These are phyloP conservation scores for Drosophila sordidula DNA, from an alignment of 2,888 invertebrate species.

Conservation along the genomic window DNA sequence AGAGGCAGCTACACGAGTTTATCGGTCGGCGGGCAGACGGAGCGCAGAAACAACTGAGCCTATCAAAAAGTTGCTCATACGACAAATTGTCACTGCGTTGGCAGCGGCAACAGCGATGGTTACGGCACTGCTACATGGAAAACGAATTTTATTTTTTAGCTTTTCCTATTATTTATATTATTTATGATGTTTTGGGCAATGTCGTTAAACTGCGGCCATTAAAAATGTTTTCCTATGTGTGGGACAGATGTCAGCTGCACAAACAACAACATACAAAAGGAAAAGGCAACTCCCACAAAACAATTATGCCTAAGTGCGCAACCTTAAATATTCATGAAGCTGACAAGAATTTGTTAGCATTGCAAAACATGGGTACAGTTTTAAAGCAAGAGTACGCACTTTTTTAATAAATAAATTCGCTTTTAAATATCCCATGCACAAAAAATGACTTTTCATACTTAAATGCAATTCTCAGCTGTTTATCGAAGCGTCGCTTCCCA, in stretches of 20 bases:
- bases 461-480: slow-evolving; percentile 9
- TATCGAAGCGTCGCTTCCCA: slow-evolving; percentile 11
- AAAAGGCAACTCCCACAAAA: slow-evolving; percentile 47
- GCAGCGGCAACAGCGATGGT: slow-evolving; percentile 8
- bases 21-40: slow-evolving; percentile 39
- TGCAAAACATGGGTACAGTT: slow-evolving; percentile 5
- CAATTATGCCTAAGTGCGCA: slow-evolving; percentile 71
- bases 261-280: slow-evolving; percentile 2
- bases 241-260: slow-evolving; percentile 58
- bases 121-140: slow-evolving; percentile 21
- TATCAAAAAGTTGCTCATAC: slow-evolving; percentile 74
- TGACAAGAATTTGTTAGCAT: slow-evolving; percentile 26
- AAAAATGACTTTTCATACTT: not conserved
- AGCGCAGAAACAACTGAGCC: slow-evolving; percentile 45
- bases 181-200: slow-evolving; percentile 66
- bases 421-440: not conserved
- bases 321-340: slow-evolving; percentile 67
- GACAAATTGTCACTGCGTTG: slow-evolving; percentile 64
- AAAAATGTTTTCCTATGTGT: slow-evolving; percentile 45
- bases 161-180: slow-evolving; percentile 73
- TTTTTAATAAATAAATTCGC: not conserved
- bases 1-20: slow-evolving; percentile 40
- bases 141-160: slow-evolving; percentile 54
- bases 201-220: slow-evolving; percentile 68
- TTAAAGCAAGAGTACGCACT: slow-evolving; percentile 12